Evolutionary conservation across 2,113 vertebrate genomes (phyloP), one percentile per base, ranked within the genome.

Genomic region (Climacteris rufus): DNA sequence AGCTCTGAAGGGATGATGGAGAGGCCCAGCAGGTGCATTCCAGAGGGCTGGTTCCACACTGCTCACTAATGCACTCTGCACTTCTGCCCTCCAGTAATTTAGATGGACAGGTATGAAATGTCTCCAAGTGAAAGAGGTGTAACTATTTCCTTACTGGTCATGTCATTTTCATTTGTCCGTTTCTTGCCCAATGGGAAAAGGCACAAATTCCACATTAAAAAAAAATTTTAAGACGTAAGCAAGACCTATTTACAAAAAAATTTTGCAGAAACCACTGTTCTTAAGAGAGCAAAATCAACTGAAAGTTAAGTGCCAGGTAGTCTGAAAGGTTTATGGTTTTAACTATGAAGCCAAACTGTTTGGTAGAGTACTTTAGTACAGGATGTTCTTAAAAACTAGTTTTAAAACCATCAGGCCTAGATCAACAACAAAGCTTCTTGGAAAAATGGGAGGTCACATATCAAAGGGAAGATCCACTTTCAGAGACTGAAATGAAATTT

Each of bases 181-280:
- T 77, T 69, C 66, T 93, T 66, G 50, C 42, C 31, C 12, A 65
- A 31, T 21, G 59, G 31, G 50, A 77, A 85, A 95, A 97, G 90
- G 87, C 88, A 96, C 92, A 59, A 70, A 83, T 59, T 79, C 31
- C 45, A 4, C 63, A 57, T 50, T 13, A 52, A 64, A 81, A 42
- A 27, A 33, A 9, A 12, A 56, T 6, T 14, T 37, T 33, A 70
- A 56, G 31, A 87, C 24, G 10, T 8, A 68, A 74, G 61, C 52
- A 80, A 77, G 93, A 60, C 12, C 42, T 83, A 50, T 10, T 69
- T 23, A 37, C 49, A 69, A 59, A 74, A 61, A 33, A 15, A 9
- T 2, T 8, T 15, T 39, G 17, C 37, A 68, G 75, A 79, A 93
- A 74, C 15, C 31, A 74, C 1, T 59, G 11, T 27, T 82, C 59